These are phyloP conservation scores for Anastrepha obliqua DNA, from an alignment of 1,140 invertebrate genomes.

Conservation along the genomic window DNA sequence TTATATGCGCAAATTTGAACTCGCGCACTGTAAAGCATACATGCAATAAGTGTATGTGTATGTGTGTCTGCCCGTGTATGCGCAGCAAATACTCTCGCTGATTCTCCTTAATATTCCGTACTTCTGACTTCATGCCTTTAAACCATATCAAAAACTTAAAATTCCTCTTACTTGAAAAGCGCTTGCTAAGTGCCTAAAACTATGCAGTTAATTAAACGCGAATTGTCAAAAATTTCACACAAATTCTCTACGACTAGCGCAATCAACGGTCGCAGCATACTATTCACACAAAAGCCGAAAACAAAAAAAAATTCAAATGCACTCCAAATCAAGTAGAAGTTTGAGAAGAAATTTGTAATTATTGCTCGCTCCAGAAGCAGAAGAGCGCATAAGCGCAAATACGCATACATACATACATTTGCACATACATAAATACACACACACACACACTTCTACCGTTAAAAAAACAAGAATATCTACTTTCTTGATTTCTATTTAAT, in stretches of 20 bases:
- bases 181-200: not conserved
- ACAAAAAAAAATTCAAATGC: too few species aligned
- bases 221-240: conserved; percentile 3
- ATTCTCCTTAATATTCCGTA: too few species aligned
- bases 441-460: not conserved
- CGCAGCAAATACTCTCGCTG: too few species aligned
- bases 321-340: too few species aligned
- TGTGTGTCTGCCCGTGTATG: not conserved
- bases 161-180: not conserved
- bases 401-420: too few species aligned
- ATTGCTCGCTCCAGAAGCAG: too few species aligned
- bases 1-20: too few species aligned
- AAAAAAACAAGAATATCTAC: not conserved
- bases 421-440: not conserved
- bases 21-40: not conserved
- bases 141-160: not conserved
- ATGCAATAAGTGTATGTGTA: not conserved
- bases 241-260: not conserved
- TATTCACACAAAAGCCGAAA: too few species aligned
- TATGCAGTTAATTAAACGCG: conserved; percentile 15
- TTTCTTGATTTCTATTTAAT: conserved; percentile 41
- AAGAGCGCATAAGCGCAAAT: too few species aligned
- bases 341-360: too few species aligned
- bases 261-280: too few species aligned
- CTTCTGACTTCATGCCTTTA: too few species aligned